Conservation (phyloP, 2,888 invertebrate genomes). For the Carterocephalus palaemon region DNA sequence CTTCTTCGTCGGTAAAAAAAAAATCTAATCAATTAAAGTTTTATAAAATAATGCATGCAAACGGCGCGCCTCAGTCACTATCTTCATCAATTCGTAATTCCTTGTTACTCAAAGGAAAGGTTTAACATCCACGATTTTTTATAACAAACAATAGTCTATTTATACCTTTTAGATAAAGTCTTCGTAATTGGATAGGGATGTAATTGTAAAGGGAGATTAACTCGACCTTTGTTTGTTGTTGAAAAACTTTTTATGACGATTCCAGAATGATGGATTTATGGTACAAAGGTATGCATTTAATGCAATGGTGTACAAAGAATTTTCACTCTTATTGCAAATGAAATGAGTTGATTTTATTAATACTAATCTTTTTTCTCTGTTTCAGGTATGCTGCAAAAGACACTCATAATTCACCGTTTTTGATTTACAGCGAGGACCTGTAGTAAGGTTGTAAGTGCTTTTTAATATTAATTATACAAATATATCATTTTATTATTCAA, state of each 20-base stretch:
- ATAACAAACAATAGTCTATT: constrained; percentile 40
- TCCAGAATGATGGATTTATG: constrained; percentile 50
- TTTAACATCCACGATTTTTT: constrained; percentile 29
- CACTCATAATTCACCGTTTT: constrained; percentile 10
- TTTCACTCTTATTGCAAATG: not conserved
- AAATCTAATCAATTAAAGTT: too few species aligned
- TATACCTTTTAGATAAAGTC: constrained; percentile 40
- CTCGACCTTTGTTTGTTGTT: constrained; percentile 39
- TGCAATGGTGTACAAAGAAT: not conserved
- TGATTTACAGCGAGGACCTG: constrained; percentile 7
- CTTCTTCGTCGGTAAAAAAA: too few species aligned
- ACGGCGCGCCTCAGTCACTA: constrained; percentile 15
- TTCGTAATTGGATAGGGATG: constrained; percentile 49
- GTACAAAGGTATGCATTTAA: constrained; percentile 26
- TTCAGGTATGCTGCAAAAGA: constrained; percentile 33
- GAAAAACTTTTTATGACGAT: constrained; percentile 40
- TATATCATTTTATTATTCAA: not conserved
- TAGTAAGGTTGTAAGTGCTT: too few species aligned
- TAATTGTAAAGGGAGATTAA: constrained; percentile 51
- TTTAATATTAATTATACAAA: not conserved
- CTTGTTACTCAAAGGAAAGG: constrained; percentile 27
- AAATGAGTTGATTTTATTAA: constrained; percentile 14
- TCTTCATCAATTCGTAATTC: constrained; percentile 12
- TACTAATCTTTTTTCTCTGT: constrained; percentile 30
- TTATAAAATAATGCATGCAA: too few species aligned